Conservation (phyloP, 2,113 vertebrate species). For the Redunca redunca region DNA sequence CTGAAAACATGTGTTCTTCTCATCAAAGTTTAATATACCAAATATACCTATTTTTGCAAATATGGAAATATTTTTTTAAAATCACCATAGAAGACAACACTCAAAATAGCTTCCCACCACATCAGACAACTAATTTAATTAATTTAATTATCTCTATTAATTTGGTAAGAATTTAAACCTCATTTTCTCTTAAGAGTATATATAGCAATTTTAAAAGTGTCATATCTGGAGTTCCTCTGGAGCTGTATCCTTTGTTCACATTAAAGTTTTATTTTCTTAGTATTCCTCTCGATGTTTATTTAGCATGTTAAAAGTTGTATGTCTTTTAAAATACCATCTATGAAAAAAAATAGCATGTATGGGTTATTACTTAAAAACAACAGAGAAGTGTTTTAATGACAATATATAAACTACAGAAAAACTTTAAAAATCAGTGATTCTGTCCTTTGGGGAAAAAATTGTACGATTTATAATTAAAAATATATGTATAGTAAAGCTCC, state of each 20-base stretch:
- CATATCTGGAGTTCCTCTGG: background rate
- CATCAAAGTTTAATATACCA: background rate
- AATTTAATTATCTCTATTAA: background rate
- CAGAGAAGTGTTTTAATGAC: constrained; percentile 7
- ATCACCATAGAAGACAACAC: background rate
- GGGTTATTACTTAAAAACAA: background rate
- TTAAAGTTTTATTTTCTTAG: background rate
- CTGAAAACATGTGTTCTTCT: background rate
- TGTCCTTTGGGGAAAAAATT: background rate
- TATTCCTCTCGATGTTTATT: background rate
- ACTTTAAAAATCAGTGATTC: background rate
- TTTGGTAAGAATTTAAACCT: background rate
- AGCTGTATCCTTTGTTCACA: background rate
- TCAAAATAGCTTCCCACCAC: constrained; percentile 7
- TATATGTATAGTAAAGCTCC: background rate
- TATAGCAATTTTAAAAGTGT: background rate
- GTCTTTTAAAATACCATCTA: background rate
- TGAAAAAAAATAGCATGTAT: background rate
- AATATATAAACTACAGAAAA: constrained; percentile 28
- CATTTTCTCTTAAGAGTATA: background rate
- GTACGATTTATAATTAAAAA: background rate
- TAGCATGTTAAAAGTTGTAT: background rate
- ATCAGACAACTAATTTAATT: constrained; percentile 2
- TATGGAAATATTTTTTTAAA: constrained; percentile 8
- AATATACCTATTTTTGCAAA: constrained; percentile 11